Evolutionary conservation across 2,888 invertebrate genomes (phyloP), one percentile per base, ranked within the genome.

Genomic region (Mythimna loreyi): DNA sequence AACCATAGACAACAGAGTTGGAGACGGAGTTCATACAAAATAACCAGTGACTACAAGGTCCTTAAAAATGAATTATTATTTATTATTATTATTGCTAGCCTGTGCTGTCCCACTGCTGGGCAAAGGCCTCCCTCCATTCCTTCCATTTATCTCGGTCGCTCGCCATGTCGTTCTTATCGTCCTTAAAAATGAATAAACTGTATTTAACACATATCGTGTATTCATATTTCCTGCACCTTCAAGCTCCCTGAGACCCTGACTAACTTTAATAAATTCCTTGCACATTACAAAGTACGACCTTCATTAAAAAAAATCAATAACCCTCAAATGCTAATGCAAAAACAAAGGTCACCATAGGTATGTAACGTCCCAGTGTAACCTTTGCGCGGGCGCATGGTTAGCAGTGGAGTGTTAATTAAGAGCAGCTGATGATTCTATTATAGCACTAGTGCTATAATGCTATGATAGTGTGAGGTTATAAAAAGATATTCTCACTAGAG

Each of bases 311-410:
- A 78, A 74, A 75, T 45, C 65, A 66, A 64, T 82, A 78, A 71
- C 64, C 60, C 68, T 67, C 40, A 40, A 78, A 58, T 66, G 53
- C 50, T 59, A 25, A 19, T 6, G 77, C 64, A 88, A 88, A 88
- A 85, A 87, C 82, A 84, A 86, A 87, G 86, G 87, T 89, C 87
- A 89, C 7, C 43, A 53, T 49, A 71, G 87, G 90, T 85, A 92
- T 91, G 86, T 91, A 92, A 92, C 92, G 92, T 87, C 78, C 83
- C 52, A 21, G 36, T 9, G 28, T 85, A 88, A 91, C 91, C 91
- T 91, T 91, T 91, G 80, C 85, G 84, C 89, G 59, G 55, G 84
- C 81, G 84, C 83, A 80, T 30, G 56, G 43, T 75, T 80, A 66
- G 47, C 53, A 30, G 23, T 52, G 58, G 52, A 69, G 72, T 71